These are phyloP conservation scores for Hozukius guyotensis DNA, from an alignment of 2,797 vertebrate genomes.

Conservation along the genomic window DNA sequence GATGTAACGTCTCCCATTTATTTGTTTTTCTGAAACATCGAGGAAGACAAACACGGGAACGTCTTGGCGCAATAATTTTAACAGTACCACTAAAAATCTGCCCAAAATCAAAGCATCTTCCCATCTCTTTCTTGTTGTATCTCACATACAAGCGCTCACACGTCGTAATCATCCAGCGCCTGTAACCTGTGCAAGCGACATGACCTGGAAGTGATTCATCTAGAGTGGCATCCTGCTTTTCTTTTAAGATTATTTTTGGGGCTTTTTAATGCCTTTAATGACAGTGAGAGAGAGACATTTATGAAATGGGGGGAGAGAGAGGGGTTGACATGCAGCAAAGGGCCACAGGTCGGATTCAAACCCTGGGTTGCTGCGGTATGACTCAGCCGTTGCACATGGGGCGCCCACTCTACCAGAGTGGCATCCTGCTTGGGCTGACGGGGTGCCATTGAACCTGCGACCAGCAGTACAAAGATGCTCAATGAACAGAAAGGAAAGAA, in stretches of 20 bases:
- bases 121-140: neutral
- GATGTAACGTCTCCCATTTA: neutral
- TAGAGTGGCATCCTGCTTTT: conserved; percentile 50
- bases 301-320: no score
- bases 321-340: no score
- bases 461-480: conserved; percentile 35
- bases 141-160: neutral
- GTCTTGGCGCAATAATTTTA: neutral
- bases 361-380: no score
- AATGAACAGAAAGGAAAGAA: neutral
- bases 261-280: no score
- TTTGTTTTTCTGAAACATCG: neutral
- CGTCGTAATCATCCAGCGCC: conserved; percentile 3
- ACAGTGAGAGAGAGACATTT: no score
- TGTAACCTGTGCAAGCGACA: conserved; percentile 21
- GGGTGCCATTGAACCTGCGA: conserved; percentile 34
- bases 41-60: neutral
- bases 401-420: conserved; percentile 33
- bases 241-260: no score
- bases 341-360: no score
- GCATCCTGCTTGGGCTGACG: conserved; percentile 36
- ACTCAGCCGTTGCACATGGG: no score
- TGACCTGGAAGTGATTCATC: conserved; percentile 61
- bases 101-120: neutral
- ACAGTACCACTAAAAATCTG: neutral